A percentile compares a stretch with the other conserved stretches of the same genome.
phyloP scores from a whole-genome alignment of 2,888 invertebrate species.

The Drosophila mimica region DNA sequence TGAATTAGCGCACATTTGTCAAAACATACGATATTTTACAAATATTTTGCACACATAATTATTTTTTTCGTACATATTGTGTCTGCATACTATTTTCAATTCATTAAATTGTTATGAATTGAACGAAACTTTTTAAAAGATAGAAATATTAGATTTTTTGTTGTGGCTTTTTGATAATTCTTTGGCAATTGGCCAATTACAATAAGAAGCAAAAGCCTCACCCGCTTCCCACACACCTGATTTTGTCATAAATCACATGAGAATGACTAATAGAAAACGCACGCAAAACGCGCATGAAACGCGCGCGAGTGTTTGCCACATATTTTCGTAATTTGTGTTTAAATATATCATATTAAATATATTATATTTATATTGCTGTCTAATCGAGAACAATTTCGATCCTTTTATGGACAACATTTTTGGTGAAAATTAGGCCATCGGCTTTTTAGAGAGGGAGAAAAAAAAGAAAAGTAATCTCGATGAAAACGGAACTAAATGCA shows the following conservation, averaged over 20 bases:
- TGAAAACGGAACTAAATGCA: constrained; percentile 9
- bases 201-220: background rate
- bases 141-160: constrained; percentile 19
- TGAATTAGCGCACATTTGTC: constrained; percentile 6
- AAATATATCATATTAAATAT: background rate
- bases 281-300: constrained; percentile 35
- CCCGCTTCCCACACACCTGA: background rate
- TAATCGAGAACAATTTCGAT: constrained; percentile 20
- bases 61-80: background rate
- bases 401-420: constrained; percentile 7
- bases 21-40: background rate
- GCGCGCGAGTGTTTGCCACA: constrained; percentile 23
- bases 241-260: constrained; percentile 22
- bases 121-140: background rate
- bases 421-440: constrained; percentile 13
- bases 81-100: constrained; percentile 1
- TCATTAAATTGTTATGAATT: constrained; percentile 10
- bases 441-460: background rate
- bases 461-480: constrained; percentile 5
- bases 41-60: background rate
- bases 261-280: constrained; percentile 49
- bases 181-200: constrained; percentile 33
- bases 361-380: background rate
- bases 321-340: background rate
- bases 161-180: constrained; percentile 4